Conservation (phyloP, 2,888 invertebrate species). For the Spodoptera littoralis region DNA sequence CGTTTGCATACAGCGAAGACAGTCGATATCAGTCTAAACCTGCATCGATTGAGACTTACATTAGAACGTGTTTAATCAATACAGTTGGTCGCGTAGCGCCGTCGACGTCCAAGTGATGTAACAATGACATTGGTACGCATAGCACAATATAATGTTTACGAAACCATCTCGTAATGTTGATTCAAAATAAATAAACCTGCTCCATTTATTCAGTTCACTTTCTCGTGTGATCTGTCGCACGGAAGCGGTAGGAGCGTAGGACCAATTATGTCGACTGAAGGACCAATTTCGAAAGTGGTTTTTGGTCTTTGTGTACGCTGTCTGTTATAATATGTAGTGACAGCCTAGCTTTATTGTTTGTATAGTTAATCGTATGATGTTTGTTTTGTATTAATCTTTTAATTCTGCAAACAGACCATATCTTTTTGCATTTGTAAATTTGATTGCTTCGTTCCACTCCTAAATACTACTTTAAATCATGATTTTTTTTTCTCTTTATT, state of each 20-base stretch:
- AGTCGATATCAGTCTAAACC: slow-evolving; percentile 26
- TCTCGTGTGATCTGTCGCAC: slow-evolving; percentile 10
- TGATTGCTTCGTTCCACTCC: no score
- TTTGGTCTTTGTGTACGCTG: background rate
- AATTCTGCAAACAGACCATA: no score
- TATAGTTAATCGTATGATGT: no score
- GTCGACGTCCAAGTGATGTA: slow-evolving; percentile 46
- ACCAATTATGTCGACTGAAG: background rate
- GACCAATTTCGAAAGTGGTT: background rate
- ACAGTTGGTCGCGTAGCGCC: slow-evolving; percentile 36
- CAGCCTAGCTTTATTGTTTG: no score
- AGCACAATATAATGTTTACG: slow-evolving; percentile 45
- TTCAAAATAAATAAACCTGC: slow-evolving; percentile 39
- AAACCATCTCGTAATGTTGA: slow-evolving; percentile 39
- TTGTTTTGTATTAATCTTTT: no score
- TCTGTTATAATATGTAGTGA: no score
- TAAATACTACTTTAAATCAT: no score
- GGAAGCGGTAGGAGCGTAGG: background rate
- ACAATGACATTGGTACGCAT: slow-evolving; percentile 43
- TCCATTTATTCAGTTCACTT: slow-evolving; percentile 12
- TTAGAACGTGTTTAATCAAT: slow-evolving; percentile 57
- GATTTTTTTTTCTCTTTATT: no score
- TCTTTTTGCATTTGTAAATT: no score
- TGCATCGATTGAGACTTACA: slow-evolving; percentile 43
- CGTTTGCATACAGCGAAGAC: slow-evolving; percentile 11